A percentile compares a stretch with the other conserved stretches of the same genome.
Conservation (phyloP, 2,797 vertebrate genomes). For the Babyrousa celebensis region DNA sequence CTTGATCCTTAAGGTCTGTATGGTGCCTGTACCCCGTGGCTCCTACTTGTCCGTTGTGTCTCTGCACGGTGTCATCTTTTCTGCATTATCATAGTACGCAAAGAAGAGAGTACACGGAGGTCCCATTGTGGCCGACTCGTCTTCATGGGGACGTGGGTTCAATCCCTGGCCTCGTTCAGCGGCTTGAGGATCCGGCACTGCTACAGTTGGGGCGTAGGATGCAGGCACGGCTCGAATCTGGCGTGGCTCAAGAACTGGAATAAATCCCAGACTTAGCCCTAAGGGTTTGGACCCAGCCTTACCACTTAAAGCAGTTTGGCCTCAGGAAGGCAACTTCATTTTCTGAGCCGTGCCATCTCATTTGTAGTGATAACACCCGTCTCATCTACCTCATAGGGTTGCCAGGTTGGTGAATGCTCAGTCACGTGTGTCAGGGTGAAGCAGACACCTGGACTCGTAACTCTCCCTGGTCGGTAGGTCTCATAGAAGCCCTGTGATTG, state of each 20-base stretch:
- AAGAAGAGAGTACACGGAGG: not conserved
- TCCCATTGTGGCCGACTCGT: too few relatives aligned
- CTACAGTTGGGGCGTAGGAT: too few relatives aligned
- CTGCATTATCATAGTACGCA: not conserved
- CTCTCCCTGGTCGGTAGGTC: not conserved
- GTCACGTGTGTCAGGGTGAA: not conserved
- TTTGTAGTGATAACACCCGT: not conserved
- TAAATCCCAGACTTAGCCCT: not conserved
- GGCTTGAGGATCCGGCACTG: too few relatives aligned
- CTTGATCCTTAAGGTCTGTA: not conserved
- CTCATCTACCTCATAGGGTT: not conserved
- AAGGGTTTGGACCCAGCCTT: not conserved
- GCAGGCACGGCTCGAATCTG: too few relatives aligned
- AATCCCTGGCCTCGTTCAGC: too few relatives aligned
- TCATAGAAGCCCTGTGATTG: not conserved
- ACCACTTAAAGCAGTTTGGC: not conserved
- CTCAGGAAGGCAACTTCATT: slow-evolving; percentile 2
- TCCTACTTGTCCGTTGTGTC: not conserved
- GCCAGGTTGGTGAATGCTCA: not conserved
- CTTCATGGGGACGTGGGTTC: too few relatives aligned
- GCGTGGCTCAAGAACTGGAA: too few relatives aligned
- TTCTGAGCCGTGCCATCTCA: not conserved
- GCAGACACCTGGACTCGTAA: too few relatives aligned
- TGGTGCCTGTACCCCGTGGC: not conserved
- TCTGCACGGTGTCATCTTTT: not conserved